Conservation (phyloP, 1,140 invertebrate species). For the Pentalonia nigronervosa region DNA sequence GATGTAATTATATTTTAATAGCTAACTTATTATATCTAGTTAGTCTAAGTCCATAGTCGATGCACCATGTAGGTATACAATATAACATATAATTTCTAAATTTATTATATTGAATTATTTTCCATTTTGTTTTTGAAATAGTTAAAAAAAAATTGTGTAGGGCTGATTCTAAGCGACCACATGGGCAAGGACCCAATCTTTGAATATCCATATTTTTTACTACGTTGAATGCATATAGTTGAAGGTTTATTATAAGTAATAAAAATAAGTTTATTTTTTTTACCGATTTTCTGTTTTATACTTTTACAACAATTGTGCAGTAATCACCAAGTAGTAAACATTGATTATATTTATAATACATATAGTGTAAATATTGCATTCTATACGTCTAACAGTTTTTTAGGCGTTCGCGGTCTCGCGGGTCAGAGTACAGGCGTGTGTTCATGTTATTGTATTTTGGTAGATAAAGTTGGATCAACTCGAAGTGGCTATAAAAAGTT, state of each 20-base stretch:
- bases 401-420: background rate
- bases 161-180: background rate
- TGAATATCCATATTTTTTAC: background rate
- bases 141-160: background rate
- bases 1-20: too few relatives aligned
- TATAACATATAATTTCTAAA: too few relatives aligned
- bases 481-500: slow-evolving; percentile 28
- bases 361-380: background rate
- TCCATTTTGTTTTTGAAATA: too few relatives aligned
- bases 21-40: too few relatives aligned
- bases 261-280: background rate
- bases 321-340: background rate
- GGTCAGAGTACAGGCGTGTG: too few relatives aligned
- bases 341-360: slow-evolving; percentile 4
- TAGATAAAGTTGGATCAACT: background rate
- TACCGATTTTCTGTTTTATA: background rate
- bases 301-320: background rate
- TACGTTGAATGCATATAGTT: background rate
- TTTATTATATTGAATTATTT: too few relatives aligned
- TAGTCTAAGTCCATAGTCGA: too few relatives aligned
- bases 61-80: too few relatives aligned
- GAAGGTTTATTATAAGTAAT: background rate
- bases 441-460: background rate
- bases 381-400: background rate
- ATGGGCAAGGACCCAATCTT: background rate